Base-by-base conservation (phyloP, 2,888 invertebrate genomes). In the Drosophila anceps region DNA sequence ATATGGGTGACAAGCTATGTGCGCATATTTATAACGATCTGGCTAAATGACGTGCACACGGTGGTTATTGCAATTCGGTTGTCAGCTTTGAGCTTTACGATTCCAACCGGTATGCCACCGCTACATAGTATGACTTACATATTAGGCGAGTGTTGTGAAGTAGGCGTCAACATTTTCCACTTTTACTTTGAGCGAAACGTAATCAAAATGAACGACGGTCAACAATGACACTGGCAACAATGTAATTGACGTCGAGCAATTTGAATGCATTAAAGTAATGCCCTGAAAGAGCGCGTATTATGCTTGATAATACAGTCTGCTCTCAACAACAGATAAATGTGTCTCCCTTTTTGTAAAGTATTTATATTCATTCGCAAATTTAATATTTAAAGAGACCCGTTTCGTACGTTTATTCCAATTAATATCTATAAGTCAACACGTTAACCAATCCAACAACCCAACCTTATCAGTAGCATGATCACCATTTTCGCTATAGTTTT, bases 181-280 rank as follows among this genome's bases (percentile, higher is more conserved):
- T 83, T 86, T 84, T 84, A 88, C 87, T 88, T 75, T 58, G 62
- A 62, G 59, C 65, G 27, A 69, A 77, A 67, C 69, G 51, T 70
- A 84, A 76, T 79, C 85, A 71, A 74, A 72, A 63, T 72, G 57
- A 66, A 54, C 58, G 54, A 51, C 71, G 29, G 60, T 63, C 82
- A 59, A 51, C 60, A 61, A 48, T 62, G 43, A 64, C 55, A 64
- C 35, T 46, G 37, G 33, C 63, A 67, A 51, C 60, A 68, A 74
- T 74, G 65, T 77, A 58, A 77, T 67, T 64, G 58, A 68, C 70
- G 66, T 57, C 44, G 33, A 66, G 71, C 71, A 71, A 69, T 77
- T 80, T 77, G 48, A 57, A 69, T 69, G 53, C 51, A 64, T 60
- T 69, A 31, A 48, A 48, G 29, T 6, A 24, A 70, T 79, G 61